Evolutionary conservation across 2,888 invertebrate genomes (phyloP).

Genomic region (Drosophila borealis): DNA sequence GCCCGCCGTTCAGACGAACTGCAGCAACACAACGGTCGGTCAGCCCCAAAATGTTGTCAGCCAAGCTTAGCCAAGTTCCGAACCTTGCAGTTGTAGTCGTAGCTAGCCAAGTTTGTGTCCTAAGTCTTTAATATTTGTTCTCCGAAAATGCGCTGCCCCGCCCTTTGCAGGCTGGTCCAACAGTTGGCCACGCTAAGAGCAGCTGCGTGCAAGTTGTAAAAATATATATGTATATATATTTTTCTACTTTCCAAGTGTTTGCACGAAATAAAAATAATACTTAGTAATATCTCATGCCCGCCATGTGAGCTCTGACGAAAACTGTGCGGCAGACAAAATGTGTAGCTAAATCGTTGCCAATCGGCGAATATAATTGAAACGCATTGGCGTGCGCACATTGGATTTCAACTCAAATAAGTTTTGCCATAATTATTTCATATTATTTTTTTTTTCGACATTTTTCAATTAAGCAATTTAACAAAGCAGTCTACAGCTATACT

Average conservation of each 20-base stretch:
- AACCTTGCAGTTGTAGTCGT: constrained; percentile 16
- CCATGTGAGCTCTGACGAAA: constrained; percentile 34
- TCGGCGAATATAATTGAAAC: constrained; percentile 36
- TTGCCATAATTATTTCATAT: constrained; percentile 66
- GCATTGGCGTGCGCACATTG: constrained; percentile 61
- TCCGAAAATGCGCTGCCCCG: constrained; percentile 7
- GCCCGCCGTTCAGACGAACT: constrained; percentile 38
- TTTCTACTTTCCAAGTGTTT: constrained; percentile 5
- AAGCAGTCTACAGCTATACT: constrained; percentile 27
- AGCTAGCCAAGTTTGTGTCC: constrained; percentile 54
- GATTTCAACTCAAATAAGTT: constrained; percentile 61
- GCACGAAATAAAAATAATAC: not conserved
- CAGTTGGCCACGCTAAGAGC: constrained; percentile 12
- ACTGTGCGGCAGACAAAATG: constrained; percentile 21
- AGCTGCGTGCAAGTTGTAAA: constrained; percentile 23
- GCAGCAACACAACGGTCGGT: constrained; percentile 22
- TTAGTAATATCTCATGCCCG: not conserved
- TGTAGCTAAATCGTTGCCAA: constrained; percentile 27
- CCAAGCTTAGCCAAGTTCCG: constrained; percentile 36
- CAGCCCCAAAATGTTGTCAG: constrained; percentile 23
- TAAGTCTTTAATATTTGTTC: constrained; percentile 52
- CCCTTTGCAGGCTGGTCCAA: not conserved
- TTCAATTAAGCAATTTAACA: constrained; percentile 72
- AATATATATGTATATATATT: constrained; percentile 9
- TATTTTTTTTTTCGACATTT: constrained; percentile 65